Conservation (phyloP, 2,113 vertebrate species). For the Madoqua kirkii region DNA sequence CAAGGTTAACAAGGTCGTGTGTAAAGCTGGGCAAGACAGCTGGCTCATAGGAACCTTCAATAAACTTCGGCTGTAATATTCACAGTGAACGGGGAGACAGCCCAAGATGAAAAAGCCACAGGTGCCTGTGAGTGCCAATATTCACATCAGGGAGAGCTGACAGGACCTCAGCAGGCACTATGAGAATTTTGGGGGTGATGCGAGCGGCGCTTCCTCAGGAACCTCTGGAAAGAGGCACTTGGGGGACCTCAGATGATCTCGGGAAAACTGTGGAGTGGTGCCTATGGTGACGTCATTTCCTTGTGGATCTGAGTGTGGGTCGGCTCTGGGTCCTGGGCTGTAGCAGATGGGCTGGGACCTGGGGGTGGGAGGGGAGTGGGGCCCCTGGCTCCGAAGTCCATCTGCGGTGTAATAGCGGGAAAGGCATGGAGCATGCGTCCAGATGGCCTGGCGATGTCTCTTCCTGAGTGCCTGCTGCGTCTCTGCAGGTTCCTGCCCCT, state of each 20-base stretch:
- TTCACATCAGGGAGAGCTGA: background rate
- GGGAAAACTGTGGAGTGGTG: background rate
- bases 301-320: background rate
- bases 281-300: rapidly evolving
- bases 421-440: background rate
- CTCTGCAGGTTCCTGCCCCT: background rate
- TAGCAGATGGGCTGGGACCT: background rate
- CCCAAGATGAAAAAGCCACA: background rate
- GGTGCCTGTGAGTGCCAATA: background rate
- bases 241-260: background rate
- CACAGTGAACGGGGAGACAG: background rate
- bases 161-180: background rate
- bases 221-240: background rate
- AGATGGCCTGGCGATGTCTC: background rate
- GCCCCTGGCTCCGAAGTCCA: background rate
- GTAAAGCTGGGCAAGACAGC: background rate
- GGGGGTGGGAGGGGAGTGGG: background rate
- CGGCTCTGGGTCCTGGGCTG: background rate
- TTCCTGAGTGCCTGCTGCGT: background rate
- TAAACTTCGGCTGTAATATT: background rate
- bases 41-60: background rate
- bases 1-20: background rate
- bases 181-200: background rate
- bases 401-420: background rate
- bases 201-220: background rate